Base-by-base conservation (phyloP, 2,113 vertebrate species). In the Gambusia affinis region DNA sequence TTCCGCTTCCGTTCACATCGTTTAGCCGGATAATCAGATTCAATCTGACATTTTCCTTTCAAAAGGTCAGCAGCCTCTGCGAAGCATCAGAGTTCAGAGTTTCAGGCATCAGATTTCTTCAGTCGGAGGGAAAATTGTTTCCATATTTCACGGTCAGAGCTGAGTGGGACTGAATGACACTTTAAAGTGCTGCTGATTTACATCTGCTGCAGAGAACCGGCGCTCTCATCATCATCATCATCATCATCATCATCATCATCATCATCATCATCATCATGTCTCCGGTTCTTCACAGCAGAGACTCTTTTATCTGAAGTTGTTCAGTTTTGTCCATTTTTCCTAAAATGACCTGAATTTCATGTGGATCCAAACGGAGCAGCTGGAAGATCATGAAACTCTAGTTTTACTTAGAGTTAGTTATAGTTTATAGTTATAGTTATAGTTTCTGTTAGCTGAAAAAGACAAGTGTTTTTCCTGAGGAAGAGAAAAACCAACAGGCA, bases 1-100 rank as follows among this genome's bases (percentile, higher is more conserved):
- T 33, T 71, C 51, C 33, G 51, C 6, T 66, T 33, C 42, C 42
- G 60, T 39, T 71, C 15, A 12, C 62, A 60, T 66, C 10, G 33
- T 78, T 71, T 60, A 65, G 24, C 61, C 61, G 29, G 22, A 44
- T 61, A 22, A 61, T 61, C 57, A 60, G 31, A 39, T 19, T 39
- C 4, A 54, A 71, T 19, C 33, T 61, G 69, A 42, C 69, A 37
- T 71, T 71, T 69, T 69, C 67, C 22, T 22, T 51, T 29, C 44
- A 31, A 31, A 69, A 69, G 67, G 67, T 69, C 67, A 33, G 28
- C 8, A 30, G 30, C 30, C 30, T 31, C 65, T 27, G 42, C 31
- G 28, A 51, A 19, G 31, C 51, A 15, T 33, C 22, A 33, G 6
- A 19, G 33, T 28, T 67, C n/a, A 24, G n/a, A 42, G 2, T 22